Percentiles rank a stretch among this genome's conserved stretches.
Evolutionary conservation across 2,113 vertebrate genomes (phyloP).

Genomic region (Phyllostomus discolor): DNA sequence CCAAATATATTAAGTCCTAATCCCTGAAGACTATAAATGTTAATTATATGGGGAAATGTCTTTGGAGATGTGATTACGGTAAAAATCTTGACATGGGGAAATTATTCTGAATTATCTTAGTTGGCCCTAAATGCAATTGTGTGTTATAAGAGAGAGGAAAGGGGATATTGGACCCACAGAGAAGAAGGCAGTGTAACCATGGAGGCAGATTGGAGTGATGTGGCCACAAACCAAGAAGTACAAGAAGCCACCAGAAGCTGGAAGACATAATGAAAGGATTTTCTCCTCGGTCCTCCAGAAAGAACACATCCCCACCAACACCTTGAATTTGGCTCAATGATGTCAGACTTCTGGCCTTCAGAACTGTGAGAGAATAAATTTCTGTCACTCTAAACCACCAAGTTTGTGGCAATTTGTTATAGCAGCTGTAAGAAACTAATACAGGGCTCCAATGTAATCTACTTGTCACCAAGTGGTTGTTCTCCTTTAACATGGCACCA

Average conservation of each 20-base stretch:
- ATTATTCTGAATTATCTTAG: not conserved
- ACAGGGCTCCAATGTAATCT: not conserved
- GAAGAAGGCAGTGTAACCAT: not conserved
- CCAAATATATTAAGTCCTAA: not conserved
- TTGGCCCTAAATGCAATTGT: not conserved
- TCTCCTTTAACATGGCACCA: not conserved
- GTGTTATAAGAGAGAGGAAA: not conserved
- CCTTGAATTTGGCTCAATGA: not conserved
- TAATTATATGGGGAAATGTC: not conserved
- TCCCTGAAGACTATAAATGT: not conserved
- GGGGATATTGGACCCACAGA: not conserved
- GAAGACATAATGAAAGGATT: not conserved
- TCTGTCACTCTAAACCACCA: not conserved
- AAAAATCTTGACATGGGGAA: not conserved
- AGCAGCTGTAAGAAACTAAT: not conserved
- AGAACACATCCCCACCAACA: not conserved
- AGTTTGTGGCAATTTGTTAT: not conserved
- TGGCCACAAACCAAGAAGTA: not conserved
- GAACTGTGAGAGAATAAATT: not conserved
- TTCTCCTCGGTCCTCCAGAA: not conserved
- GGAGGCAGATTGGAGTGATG: not conserved
- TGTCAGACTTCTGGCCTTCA: conserved; percentile 8
- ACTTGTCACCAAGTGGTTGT: not conserved
- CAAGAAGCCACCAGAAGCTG: not conserved
- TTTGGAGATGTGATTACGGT: not conserved